Evolutionary conservation across 2,113 vertebrate genomes (phyloP).

Genomic region (Pandion haliaetus): DNA sequence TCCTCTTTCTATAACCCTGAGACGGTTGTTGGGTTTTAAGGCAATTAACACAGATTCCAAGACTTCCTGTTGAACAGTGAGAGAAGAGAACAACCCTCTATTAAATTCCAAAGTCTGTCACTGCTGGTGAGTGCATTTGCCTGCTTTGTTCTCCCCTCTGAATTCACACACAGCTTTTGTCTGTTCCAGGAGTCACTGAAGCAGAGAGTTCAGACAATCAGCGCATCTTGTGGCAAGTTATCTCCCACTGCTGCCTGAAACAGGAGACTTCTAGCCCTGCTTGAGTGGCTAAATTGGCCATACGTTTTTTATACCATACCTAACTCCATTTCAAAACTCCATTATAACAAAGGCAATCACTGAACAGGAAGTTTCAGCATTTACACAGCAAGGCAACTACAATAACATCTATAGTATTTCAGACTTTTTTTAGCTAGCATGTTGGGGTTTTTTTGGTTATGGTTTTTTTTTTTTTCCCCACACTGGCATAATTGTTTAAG

Average conservation of each 20-base stretch:
- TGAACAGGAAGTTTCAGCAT: not conserved
- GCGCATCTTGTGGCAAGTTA: slow-evolving; percentile 3
- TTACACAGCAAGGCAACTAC: not conserved
- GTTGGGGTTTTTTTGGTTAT: not conserved
- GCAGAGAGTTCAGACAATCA: slow-evolving; percentile 49
- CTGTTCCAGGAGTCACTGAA: slow-evolving; percentile 36
- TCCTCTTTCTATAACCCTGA: not conserved
- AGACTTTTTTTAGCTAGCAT: not conserved
- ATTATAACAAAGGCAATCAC: not conserved
- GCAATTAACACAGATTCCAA: not conserved
- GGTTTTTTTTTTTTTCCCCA: not conserved
- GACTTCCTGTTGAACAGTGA: slow-evolving; percentile 20
- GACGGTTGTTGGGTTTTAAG: not conserved
- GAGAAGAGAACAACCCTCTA: not conserved
- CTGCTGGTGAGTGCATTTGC: not conserved
- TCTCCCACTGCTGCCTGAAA: slow-evolving; percentile 41
- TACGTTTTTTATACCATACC: not conserved
- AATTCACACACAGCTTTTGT: not conserved
- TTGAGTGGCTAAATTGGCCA: not conserved
- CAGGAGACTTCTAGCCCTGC: slow-evolving; percentile 15
- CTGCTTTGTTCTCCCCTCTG: not conserved
- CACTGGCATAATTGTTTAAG: not conserved
- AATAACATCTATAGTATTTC: not conserved
- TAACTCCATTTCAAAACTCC: not conserved
- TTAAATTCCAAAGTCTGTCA: slow-evolving; percentile 10